Percentiles rank a stretch among this genome's conserved stretches.
These are phyloP conservation scores for Podocnemis expansa DNA, from an alignment of 2,113 vertebrate species.

Conservation along the genomic window DNA sequence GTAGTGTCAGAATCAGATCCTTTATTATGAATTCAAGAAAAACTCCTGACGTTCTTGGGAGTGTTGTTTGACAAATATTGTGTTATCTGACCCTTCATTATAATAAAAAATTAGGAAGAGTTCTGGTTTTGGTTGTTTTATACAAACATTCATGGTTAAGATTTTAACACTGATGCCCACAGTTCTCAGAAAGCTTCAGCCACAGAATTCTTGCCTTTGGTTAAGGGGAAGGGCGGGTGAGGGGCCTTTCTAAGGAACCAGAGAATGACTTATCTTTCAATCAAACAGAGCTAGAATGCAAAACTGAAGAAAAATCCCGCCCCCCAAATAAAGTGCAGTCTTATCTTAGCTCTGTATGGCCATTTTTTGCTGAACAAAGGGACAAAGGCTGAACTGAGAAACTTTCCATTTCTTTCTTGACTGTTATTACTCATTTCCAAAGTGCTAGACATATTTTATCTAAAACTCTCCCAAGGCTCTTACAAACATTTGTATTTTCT, in stretches of 20 bases:
- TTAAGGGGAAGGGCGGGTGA: background rate
- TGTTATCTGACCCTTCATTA: background rate
- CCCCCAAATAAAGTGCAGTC: background rate
- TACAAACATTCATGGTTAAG: constrained; percentile 16
- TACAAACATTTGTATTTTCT: background rate
- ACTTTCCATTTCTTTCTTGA: background rate
- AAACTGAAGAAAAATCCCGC: background rate
- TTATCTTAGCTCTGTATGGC: background rate
- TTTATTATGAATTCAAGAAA: constrained; percentile 29
- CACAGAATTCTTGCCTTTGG: background rate
- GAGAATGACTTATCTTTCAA: background rate
- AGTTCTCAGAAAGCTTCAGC: background rate
- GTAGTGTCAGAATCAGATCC: background rate
- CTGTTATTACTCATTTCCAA: background rate
- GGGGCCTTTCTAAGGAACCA: background rate
- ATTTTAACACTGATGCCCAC: background rate
- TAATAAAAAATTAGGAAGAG: background rate
- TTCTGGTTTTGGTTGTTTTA: background rate
- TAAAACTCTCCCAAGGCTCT: background rate
- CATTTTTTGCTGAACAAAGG: background rate
- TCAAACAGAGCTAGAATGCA: background rate
- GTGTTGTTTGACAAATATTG: background rate
- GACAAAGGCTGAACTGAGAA: background rate
- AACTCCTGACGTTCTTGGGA: background rate
- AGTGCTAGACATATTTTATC: background rate